phyloP scores from a whole-genome alignment of 2,113 vertebrate genomes.

The Melanerpes aurifrons region DNA sequence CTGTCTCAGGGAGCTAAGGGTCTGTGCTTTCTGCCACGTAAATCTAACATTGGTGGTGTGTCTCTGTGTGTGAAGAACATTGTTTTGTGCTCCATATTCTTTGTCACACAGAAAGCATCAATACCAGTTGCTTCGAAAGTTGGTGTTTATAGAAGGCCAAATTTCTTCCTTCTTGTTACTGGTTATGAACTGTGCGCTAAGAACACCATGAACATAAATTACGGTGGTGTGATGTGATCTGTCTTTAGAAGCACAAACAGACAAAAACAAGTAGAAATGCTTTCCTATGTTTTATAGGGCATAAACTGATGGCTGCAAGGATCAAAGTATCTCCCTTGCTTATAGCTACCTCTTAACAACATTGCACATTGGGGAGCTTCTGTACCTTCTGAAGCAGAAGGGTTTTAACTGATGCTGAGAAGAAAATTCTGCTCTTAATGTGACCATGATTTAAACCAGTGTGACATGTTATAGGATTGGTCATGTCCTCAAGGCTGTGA shows the following conservation, averaged over 20 bases:
- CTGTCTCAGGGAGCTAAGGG: background rate
- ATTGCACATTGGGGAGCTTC: background rate
- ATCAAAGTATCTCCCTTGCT: constrained; percentile 18
- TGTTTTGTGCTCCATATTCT: background rate
- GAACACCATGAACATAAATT: background rate
- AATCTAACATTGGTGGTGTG: background rate
- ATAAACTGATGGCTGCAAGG: constrained; percentile 12
- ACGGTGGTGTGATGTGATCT: background rate
- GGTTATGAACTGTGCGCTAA: background rate
- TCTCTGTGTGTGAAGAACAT: background rate
- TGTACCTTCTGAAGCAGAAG: constrained; percentile 30
- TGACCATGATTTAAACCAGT: constrained; percentile 5
- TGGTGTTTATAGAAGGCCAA: background rate
- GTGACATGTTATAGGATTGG: background rate
- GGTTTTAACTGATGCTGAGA: background rate
- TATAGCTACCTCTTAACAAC: constrained; percentile 13
- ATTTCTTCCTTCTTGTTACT: background rate
- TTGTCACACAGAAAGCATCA: background rate
- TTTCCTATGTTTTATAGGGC: background rate
- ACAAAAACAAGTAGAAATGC: background rate
- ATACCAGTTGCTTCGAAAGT: background rate
- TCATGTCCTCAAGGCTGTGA: background rate
- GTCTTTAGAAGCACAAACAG: background rate
- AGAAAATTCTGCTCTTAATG: background rate
- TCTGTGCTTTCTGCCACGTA: background rate